Conservation (phyloP, 2,888 invertebrate species). For the Sarcophaga caerulescens region DNA sequence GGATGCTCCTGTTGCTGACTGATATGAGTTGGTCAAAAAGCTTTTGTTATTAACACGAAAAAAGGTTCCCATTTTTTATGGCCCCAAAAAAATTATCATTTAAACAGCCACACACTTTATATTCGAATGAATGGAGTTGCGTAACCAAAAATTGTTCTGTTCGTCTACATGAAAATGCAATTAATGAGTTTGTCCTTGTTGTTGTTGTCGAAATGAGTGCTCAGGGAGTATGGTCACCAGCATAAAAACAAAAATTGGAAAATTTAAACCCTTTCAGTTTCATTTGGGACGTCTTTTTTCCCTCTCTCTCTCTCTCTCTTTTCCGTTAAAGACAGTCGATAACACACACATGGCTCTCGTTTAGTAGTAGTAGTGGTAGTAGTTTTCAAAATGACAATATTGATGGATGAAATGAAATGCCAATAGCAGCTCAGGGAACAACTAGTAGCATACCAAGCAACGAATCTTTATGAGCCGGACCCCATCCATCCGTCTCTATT, state of each 20-base stretch:
- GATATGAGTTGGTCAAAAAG: slow-evolving; percentile 39
- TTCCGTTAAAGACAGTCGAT: no score
- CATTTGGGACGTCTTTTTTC: no score
- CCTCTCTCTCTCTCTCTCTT: no score
- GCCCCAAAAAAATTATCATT: neutral
- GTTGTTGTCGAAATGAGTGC: slow-evolving; percentile 35
- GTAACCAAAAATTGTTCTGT: slow-evolving; percentile 29
- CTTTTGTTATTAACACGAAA: slow-evolving; percentile 31
- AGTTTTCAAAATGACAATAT: slow-evolving; percentile 37
- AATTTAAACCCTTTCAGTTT: no score
- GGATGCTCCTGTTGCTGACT: neutral
- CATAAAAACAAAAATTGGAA: no score
- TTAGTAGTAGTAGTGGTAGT: neutral
- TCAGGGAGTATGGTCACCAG: slow-evolving; percentile 11
- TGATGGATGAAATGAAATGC: slow-evolving; percentile 33
- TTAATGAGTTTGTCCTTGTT: slow-evolving; percentile 47
- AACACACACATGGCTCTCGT: no score
- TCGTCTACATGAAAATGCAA: slow-evolving; percentile 62
- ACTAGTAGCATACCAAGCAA: neutral
- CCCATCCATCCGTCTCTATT: neutral
- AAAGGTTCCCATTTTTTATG: neutral
- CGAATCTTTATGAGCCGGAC: neutral
- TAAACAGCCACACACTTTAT: slow-evolving; percentile 5
- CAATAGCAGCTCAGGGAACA: slow-evolving; percentile 9
- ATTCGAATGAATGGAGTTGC: slow-evolving; percentile 18